phyloP scores from a whole-genome alignment of 2,797 vertebrate genomes.

The Schizothorax lantsangensis region DNA sequence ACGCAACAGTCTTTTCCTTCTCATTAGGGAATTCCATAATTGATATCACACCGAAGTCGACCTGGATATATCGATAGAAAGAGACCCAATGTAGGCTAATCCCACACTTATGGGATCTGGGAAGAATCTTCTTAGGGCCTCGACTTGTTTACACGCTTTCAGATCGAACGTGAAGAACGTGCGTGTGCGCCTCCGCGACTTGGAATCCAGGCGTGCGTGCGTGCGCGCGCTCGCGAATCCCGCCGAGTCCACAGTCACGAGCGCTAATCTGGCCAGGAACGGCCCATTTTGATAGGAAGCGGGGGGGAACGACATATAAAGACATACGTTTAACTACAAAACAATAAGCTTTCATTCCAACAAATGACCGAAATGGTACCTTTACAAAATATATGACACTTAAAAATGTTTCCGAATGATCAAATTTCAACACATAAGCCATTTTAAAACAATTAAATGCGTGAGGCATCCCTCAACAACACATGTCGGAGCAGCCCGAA shows the following conservation, averaged over 20 bases:
- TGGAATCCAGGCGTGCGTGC: slow-evolving; percentile 68
- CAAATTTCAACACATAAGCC: fast-evolving
- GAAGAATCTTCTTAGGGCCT: slow-evolving; percentile 61
- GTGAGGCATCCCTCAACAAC: not conserved
- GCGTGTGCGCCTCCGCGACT: slow-evolving; percentile 52
- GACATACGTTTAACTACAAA: no score
- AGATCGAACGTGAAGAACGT: slow-evolving; percentile 58
- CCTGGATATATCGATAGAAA: not conserved
- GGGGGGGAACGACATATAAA: slow-evolving; percentile 15
- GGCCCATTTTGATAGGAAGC: slow-evolving; percentile 54
- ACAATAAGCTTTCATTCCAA: fast-evolving
- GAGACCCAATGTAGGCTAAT: slow-evolving; percentile 55
- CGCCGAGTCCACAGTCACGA: slow-evolving; percentile 73
- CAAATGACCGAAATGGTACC: fast-evolving
- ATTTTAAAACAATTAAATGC: not conserved
- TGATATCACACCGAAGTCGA: slow-evolving; percentile 47
- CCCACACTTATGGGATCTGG: slow-evolving; percentile 55
- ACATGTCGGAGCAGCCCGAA: not conserved
- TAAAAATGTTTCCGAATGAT: fast-evolving
- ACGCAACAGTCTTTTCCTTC: not conserved
- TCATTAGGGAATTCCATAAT: slow-evolving; percentile 33
- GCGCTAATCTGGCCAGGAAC: slow-evolving; percentile 72
- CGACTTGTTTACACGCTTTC: slow-evolving; percentile 75
- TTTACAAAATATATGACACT: fast-evolving
- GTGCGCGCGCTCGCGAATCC: slow-evolving; percentile 66